Conservation (phyloP, 2,113 vertebrate genomes). For the Petrocephalus microphthalmus region DNA sequence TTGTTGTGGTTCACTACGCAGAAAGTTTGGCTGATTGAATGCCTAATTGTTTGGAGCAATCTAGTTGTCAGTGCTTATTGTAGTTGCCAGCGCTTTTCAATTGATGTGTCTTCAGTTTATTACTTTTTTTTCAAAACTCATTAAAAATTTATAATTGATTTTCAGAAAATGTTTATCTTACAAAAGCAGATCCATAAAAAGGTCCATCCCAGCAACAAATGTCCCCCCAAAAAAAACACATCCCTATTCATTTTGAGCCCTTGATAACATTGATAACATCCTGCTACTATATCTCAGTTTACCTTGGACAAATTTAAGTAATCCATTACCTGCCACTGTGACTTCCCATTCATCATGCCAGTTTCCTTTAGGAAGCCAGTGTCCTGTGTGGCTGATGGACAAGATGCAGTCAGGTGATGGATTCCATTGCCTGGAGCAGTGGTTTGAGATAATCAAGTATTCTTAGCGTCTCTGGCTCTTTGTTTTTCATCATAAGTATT, state of each 20-base stretch:
- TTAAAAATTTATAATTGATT: background rate
- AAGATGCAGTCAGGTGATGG: background rate
- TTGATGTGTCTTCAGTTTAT: background rate
- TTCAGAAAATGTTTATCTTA: background rate
- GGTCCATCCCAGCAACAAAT: background rate
- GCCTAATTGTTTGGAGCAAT: background rate
- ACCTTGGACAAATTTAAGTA: background rate
- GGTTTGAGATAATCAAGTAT: background rate
- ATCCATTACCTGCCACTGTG: background rate
- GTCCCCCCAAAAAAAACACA: background rate
- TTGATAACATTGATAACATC: background rate
- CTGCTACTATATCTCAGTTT: background rate
- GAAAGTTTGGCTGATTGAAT: background rate
- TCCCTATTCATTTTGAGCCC: background rate
- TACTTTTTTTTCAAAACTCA: background rate
- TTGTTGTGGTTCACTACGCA: background rate
- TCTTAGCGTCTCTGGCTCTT: background rate
- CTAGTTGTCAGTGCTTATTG: background rate
- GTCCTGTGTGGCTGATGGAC: background rate
- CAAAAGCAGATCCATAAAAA: background rate
- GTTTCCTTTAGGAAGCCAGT: background rate
- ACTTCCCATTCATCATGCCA: background rate
- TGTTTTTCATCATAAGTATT: background rate
- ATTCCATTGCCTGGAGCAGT: background rate
- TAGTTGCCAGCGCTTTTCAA: background rate